Evolutionary conservation across 2,888 invertebrate species (phyloP).

Genomic region (Lasioglossum vierecki): DNA sequence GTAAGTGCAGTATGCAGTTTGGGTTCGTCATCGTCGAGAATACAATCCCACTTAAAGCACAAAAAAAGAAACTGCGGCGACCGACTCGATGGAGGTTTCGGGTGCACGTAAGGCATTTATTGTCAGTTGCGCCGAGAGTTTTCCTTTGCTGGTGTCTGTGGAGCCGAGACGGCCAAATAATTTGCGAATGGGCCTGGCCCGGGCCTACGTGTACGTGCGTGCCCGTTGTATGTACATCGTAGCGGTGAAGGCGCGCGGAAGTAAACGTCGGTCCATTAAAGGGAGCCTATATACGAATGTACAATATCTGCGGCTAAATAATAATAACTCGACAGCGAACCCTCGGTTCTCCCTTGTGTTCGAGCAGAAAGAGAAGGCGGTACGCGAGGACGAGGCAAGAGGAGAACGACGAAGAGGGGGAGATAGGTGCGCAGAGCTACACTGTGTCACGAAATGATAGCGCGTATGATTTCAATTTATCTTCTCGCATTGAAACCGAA

Average conservation of each 20-base stretch:
- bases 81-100: slow-evolving; percentile 36
- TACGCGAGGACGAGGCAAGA: background rate
- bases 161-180: slow-evolving; percentile 41
- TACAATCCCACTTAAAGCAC: slow-evolving; percentile 33
- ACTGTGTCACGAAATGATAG: background rate
- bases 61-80: background rate
- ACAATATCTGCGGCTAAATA: slow-evolving; percentile 64
- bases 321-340: slow-evolving; percentile 63
- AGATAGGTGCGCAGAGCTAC: background rate
- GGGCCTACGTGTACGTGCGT: background rate
- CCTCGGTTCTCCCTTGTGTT: slow-evolving; percentile 43
- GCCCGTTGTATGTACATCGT: background rate
- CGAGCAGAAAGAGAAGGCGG: slow-evolving; percentile 17
- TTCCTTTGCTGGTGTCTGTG: slow-evolving; percentile 39
- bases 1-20: background rate
- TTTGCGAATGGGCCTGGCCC: slow-evolving; percentile 33
- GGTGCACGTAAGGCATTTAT: slow-evolving; percentile 34
- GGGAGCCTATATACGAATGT: slow-evolving; percentile 45
- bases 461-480: background rate
- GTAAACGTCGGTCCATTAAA: slow-evolving; percentile 66
- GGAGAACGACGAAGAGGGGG: background rate
- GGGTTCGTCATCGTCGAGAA: slow-evolving; percentile 34
- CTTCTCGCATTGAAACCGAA: background rate
- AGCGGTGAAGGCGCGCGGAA: slow-evolving; percentile 42
- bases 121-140: slow-evolving; percentile 30